Base-by-base conservation (phyloP, 2,113 vertebrate species). In the Bettongia penicillata region DNA sequence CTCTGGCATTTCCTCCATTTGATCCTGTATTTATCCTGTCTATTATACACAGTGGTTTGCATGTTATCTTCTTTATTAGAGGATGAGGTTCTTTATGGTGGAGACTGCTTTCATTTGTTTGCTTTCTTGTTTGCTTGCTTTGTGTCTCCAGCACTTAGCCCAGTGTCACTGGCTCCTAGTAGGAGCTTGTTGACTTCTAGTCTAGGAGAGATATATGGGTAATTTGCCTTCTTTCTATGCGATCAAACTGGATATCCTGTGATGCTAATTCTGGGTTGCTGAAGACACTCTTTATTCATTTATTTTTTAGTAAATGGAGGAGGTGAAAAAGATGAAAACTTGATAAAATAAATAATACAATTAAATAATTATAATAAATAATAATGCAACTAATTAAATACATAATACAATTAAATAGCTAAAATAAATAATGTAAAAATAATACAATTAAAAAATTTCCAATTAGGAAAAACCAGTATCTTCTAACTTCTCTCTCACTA, bases 141-240 rank as follows among this genome's bases (percentile, higher is more conserved):
- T 16, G 8, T 90, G 92, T 97, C 48, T 48, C 43, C 48, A 91
- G 48, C 19, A 25, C 47, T 49, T 50, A 95, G 91, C 93, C 92
- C 7, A 89, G 53, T 92, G 24, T 68, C 48, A 48, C 25, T 50
- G 31, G 26, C 8, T 37, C 89, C 49, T 0, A 47, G 28, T 26
- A 95, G 48, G 25, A 26, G 37, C 2, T 31, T 93, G 51, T 26
- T 50, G 24, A 68, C 28, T 61, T 61, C 28, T 61, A 61, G 28
- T 61, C 57, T 61, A 61, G 57, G 28, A 61, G 28, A 61, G 57
- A 61, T 61, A 31, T 2, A 31, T 31, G 57, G 28, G 8, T 28
- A 61, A 61, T 61, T 61, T 9, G 8, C 8, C 10, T 16, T 37
- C 31, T 68, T 68, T 37, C 61, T n/a, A 68, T 68, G 31, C 37